These are phyloP conservation scores for Meda fulgida DNA, from an alignment of 2,797 vertebrate genomes.

Conservation along the genomic window DNA sequence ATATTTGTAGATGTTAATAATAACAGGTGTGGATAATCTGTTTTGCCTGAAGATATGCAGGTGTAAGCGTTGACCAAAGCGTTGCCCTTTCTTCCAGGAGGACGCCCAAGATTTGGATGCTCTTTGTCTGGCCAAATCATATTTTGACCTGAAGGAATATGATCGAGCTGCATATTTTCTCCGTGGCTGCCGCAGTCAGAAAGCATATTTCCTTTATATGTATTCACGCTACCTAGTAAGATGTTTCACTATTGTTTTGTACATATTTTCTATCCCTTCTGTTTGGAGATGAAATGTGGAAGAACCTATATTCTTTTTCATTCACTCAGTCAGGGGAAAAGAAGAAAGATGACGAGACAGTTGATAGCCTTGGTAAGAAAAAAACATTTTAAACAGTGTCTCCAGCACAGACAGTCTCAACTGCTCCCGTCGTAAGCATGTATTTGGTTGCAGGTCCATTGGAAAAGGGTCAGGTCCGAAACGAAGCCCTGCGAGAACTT, in stretches of 20 bases:
- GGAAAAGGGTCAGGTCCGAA: slow-evolving; percentile 98
- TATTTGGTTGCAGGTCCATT: slow-evolving; percentile 84
- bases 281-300: not conserved
- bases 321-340: slow-evolving; percentile 92
- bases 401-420: not conserved
- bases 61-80: not conserved
- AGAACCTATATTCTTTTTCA: not conserved
- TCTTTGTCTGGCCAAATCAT: slow-evolving; percentile 94
- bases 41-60: not conserved
- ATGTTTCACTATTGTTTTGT: not conserved
- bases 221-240: slow-evolving; percentile 98
- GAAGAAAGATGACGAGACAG: slow-evolving; percentile 98
- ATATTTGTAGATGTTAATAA: not conserved
- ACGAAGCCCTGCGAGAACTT: slow-evolving; percentile 92
- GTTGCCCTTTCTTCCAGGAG: slow-evolving; percentile 78
- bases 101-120: slow-evolving; percentile 94
- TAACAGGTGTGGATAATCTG: not conserved
- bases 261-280: not conserved
- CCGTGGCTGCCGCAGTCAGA: slow-evolving; percentile 93
- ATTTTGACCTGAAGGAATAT: slow-evolving; percentile 98
- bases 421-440: not conserved
- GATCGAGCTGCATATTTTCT: slow-evolving; percentile 96
- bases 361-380: slow-evolving; percentile 94
- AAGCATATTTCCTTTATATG: slow-evolving; percentile 98
- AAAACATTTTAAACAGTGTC: rapidly evolving